Conservation (phyloP, 2,113 vertebrate species). For the Sardina pilchardus region DNA sequence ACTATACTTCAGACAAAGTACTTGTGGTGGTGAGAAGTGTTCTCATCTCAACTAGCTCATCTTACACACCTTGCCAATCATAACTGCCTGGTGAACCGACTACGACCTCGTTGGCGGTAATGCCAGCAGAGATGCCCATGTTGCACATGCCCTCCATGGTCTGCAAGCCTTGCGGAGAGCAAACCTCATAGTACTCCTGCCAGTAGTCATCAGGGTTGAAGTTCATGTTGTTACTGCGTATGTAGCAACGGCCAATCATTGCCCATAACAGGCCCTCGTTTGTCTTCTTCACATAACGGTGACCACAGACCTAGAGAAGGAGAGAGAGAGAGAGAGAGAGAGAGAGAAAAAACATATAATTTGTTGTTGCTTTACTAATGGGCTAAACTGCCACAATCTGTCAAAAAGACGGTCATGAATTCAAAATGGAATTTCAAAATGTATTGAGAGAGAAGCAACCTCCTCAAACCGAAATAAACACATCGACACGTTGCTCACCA, state of each 20-base stretch:
- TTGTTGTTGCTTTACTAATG: neutral
- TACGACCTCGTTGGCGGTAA: constrained; percentile 74
- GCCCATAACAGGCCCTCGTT: constrained; percentile 71
- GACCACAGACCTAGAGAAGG: constrained; percentile 63
- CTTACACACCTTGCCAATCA: constrained; percentile 83
- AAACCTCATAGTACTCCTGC: constrained; percentile 59
- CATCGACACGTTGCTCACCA: constrained; percentile 78
- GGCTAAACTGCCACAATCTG: neutral
- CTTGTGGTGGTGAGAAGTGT: too few relatives aligned
- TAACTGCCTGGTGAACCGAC: constrained; percentile 85
- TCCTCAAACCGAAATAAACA: neutral
- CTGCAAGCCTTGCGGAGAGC: constrained; percentile 72
- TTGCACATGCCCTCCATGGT: constrained; percentile 83
- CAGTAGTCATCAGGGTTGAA: constrained; percentile 59
- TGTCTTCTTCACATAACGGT: constrained; percentile 71
- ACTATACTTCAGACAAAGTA: too few relatives aligned
- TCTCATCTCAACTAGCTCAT: too few relatives aligned
- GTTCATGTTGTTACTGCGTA: constrained; percentile 79
- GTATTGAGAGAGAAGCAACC: neutral
- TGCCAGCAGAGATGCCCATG: constrained; percentile 82
- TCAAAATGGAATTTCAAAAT: neutral
- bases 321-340: neutral
- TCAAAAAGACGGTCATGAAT: neutral
- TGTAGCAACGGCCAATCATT: constrained; percentile 88
- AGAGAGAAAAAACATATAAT: neutral